Percentiles rank a stretch among this genome's conserved stretches.
Conservation (phyloP, 2,113 vertebrate genomes). For the Dascyllus trimaculatus region DNA sequence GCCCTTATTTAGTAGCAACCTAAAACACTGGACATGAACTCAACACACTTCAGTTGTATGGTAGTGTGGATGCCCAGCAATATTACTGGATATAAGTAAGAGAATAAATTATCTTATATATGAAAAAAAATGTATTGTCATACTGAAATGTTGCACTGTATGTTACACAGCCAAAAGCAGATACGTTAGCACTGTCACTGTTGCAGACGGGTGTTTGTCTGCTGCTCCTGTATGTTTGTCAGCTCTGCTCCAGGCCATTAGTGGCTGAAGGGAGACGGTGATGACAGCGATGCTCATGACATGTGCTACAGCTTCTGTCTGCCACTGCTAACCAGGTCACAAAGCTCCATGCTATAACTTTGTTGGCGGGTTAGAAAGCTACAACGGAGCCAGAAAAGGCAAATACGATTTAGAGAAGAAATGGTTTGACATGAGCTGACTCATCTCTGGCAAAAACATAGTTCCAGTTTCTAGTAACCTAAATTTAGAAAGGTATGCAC, state of each 20-base stretch:
- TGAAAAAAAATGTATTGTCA: not conserved
- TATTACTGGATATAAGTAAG: too few relatives aligned
- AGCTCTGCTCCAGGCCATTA: not conserved
- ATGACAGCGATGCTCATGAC: not conserved
- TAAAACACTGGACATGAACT: too few relatives aligned
- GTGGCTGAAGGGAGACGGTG: not conserved
- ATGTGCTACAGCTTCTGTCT: not conserved
- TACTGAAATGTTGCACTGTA: not conserved
- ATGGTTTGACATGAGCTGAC: not conserved
- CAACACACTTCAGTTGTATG: too few relatives aligned
- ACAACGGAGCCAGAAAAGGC: not conserved
- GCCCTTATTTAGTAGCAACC: too few relatives aligned
- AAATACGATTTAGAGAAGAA: not conserved
- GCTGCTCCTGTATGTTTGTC: not conserved
- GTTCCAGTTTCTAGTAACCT: constrained; percentile 14
- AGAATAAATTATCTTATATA: not conserved
- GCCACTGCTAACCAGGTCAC: not conserved
- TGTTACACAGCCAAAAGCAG: not conserved
- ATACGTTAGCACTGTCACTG: not conserved
- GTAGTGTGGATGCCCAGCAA: too few relatives aligned
- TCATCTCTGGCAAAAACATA: constrained; percentile 33
- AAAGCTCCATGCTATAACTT: not conserved
- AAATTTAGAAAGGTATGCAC: constrained; percentile 4
- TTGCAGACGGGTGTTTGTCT: not conserved
- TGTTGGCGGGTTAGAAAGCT: not conserved